Conservation (phyloP, 2,113 vertebrate species). For the Hucho hucho region DNA sequence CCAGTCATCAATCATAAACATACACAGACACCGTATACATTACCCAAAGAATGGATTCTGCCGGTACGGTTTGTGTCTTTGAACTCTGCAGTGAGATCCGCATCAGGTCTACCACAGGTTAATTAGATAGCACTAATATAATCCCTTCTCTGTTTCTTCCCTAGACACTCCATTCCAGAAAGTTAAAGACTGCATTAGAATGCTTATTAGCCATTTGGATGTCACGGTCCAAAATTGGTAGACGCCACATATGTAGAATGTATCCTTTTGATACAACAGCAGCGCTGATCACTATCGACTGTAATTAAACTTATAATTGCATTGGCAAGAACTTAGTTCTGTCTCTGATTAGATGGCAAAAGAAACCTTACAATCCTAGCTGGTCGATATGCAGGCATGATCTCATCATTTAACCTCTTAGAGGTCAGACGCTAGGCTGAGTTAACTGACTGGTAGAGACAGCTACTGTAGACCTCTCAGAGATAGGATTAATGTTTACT, state of each 20-base stretch:
- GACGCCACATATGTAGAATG: conserved; percentile 17
- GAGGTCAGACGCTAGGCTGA: no score
- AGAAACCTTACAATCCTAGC: conserved; percentile 21
- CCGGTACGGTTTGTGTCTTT: neutral
- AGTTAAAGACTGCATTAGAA: conserved; percentile 16
- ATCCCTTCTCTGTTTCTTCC: neutral
- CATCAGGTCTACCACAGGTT: neutral
- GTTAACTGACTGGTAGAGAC: no score
- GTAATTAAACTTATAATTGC: conserved; percentile 71
- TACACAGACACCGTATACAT: neutral
- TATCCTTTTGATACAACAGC: conserved; percentile 17
- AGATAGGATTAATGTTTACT: neutral
- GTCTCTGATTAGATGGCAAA: conserved; percentile 46
- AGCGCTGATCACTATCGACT: conserved; percentile 61
- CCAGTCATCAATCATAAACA: neutral
- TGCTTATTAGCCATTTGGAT: conserved; percentile 16
- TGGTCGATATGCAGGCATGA: conserved; percentile 36
- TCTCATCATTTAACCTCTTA: neutral
- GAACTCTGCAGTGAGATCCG: neutral
- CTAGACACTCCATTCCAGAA: neutral
- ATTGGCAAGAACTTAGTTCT: conserved; percentile 50
- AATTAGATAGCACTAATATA: neutral
- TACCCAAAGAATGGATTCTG: neutral
- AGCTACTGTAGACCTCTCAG: neutral
- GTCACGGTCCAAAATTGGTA: conserved; percentile 9